Percentiles rank a stretch among this genome's conserved stretches.
Evolutionary conservation across 1,140 invertebrate genomes (phyloP).

Genomic region (Coboldia fuscipes): DNA sequence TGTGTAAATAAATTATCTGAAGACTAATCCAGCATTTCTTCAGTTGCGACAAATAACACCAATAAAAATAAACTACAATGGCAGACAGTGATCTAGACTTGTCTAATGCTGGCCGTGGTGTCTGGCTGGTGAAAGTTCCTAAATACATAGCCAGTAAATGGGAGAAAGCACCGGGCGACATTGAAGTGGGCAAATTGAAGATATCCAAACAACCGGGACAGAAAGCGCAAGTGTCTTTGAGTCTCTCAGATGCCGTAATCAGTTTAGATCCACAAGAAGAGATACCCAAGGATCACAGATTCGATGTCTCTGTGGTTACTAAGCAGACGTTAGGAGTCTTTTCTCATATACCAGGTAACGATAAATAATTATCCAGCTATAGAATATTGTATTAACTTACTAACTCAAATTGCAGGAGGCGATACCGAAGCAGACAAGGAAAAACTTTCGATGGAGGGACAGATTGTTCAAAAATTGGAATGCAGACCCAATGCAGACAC

Average conservation of each 20-base stretch:
- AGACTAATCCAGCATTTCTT: no score
- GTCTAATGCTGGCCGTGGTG: constrained; percentile 66
- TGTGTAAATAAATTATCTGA: no score
- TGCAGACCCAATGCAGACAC: constrained; percentile 74
- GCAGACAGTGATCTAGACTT: constrained; percentile 68
- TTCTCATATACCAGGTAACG: constrained; percentile 52
- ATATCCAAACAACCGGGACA: constrained; percentile 30
- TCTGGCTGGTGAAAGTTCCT: constrained; percentile 93
- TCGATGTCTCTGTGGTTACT: constrained; percentile 72
- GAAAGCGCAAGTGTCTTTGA: constrained; percentile 30
- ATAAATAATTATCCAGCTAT: neutral
- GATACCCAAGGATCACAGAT: constrained; percentile 48
- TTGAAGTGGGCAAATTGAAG: constrained; percentile 32
- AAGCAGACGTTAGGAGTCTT: constrained; percentile 77
- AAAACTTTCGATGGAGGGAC: constrained; percentile 74
- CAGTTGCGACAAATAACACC: no score
- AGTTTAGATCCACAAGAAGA: constrained; percentile 17
- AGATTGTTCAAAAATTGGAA: constrained; percentile 84
- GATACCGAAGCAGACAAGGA: constrained; percentile 56
- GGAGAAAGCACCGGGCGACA: constrained; percentile 54
- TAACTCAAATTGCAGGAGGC: constrained; percentile 30
- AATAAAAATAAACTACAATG: neutral
- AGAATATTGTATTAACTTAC: constrained; percentile 7
- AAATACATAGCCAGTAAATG: constrained; percentile 78
- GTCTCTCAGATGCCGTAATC: constrained; percentile 25